These are phyloP conservation scores for Gopherus flavomarginatus DNA, from an alignment of 2,113 vertebrate genomes.

Conservation along the genomic window DNA sequence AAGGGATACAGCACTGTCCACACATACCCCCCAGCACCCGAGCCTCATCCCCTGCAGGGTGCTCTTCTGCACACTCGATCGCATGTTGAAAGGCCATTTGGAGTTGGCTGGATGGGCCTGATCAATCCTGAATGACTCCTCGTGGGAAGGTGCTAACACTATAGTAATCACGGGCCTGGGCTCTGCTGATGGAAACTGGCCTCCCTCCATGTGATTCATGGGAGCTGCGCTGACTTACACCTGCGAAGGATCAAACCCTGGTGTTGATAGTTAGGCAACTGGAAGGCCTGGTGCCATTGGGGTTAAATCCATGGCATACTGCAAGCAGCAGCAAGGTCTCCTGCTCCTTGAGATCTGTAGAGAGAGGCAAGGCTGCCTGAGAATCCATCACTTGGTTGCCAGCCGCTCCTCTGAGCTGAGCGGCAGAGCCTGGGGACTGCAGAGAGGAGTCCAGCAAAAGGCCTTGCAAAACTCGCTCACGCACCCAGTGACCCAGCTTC, in stretches of 20 bases:
- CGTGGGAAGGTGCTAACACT: not conserved
- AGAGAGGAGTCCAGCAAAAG: not conserved
- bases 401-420: not conserved
- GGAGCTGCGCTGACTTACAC: not conserved
- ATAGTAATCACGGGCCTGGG: not conserved
- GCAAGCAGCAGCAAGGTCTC: not conserved
- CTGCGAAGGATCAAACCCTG: not conserved
- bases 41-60: not conserved
- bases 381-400: not conserved
- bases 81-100: not conserved
- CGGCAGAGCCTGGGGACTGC: not conserved
- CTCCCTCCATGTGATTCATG: not conserved
- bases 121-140: not conserved
- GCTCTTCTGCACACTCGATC: not conserved
- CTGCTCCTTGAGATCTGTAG: not conserved
- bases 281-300: not conserved
- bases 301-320: rapidly evolving
- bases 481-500: not conserved
- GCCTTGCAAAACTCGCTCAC: not conserved
- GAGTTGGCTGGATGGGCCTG: not conserved
- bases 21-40: not conserved
- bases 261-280: not conserved
- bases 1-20: not conserved
- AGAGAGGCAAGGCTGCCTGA: not conserved
- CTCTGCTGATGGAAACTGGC: not conserved